Base-by-base conservation (phyloP, 2,888 invertebrate genomes). In the Heliothis peltigera region DNA sequence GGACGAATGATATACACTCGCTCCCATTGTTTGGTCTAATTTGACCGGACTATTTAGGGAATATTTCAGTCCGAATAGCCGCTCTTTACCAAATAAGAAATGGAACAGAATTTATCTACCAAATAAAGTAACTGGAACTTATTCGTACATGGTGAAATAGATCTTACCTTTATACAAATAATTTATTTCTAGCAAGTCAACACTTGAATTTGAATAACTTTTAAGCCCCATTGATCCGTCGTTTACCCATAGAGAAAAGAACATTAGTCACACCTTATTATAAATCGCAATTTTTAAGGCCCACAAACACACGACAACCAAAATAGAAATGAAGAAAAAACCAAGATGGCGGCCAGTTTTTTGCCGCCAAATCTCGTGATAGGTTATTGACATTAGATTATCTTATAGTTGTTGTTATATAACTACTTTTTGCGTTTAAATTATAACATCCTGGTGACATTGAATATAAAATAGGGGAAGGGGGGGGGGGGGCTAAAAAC, bases 311-410 rank as follows among this genome's bases (percentile, higher is more conserved):
- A 42, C 19, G 17, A 52, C 59, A 47, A 32, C 32, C 55, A 32
- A 32, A 47, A 67, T 46, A 55, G 73, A 56, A 56, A 42, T 46
- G 32, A 47, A 25, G 43, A 28, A 66, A 44, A 56, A 79, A 39
- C 4, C n/a, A 39, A 80, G 44, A 80, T 80, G 77, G 80, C 78
- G 39, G 68, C 7, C 39, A 22, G 18, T 32, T 79, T 79, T 77
- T 79, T 75, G 61, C 72, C 68, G 59, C 61, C 68, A 58, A 72
- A 75, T 53, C 39, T 57, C 42, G 64, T 52, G 22, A 62, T 49
- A 25, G 75, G 69, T 77, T 68, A 51, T 68, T 63, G 75, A 69
- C 80, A 69, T 51, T 18, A 49, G 47, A 32, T 58, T 18, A 39
- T 4, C 15, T 43, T 42, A 42, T 61, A 28, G 19, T 17, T 8